These are phyloP conservation scores for Netelia virgata DNA, from an alignment of 2,888 invertebrate genomes.

Conservation along the genomic window DNA sequence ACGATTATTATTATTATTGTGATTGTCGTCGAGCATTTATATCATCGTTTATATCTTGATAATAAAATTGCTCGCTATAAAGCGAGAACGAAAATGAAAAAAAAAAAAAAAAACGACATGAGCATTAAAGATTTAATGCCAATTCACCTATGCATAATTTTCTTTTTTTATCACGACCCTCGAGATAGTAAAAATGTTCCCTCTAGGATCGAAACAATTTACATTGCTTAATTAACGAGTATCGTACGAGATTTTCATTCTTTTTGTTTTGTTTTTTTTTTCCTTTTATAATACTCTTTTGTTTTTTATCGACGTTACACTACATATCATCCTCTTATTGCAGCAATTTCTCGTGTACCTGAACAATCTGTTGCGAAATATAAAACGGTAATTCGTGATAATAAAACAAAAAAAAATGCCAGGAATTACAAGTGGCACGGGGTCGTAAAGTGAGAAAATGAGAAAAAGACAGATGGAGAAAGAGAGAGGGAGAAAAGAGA, in stretches of 20 bases:
- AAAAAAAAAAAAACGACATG: too few species aligned
- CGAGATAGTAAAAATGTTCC: neutral
- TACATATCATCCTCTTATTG: neutral
- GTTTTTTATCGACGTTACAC: neutral
- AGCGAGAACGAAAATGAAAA: too few species aligned
- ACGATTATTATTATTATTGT: too few species aligned
- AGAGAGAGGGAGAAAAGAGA: neutral
- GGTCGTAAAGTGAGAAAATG: conserved; percentile 1
- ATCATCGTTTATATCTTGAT: too few species aligned
- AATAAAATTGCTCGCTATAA: too few species aligned
- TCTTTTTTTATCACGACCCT: neutral
- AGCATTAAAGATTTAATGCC: neutral
- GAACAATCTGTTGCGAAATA: neutral
- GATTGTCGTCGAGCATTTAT: too few species aligned
- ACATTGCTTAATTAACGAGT: neutral
- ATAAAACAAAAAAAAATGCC: neutral
- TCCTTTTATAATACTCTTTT: neutral
- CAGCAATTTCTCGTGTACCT: neutral
- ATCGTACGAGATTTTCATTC: neutral
- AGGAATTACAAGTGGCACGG: neutral
- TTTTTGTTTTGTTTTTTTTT: neutral
- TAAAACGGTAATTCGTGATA: neutral
- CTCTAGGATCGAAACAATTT: neutral
- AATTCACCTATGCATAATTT: neutral
- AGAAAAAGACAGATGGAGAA: neutral